Evolutionary conservation across 2,797 vertebrate genomes (phyloP).

Genomic region (Phrynocephalus guinanensis): DNA sequence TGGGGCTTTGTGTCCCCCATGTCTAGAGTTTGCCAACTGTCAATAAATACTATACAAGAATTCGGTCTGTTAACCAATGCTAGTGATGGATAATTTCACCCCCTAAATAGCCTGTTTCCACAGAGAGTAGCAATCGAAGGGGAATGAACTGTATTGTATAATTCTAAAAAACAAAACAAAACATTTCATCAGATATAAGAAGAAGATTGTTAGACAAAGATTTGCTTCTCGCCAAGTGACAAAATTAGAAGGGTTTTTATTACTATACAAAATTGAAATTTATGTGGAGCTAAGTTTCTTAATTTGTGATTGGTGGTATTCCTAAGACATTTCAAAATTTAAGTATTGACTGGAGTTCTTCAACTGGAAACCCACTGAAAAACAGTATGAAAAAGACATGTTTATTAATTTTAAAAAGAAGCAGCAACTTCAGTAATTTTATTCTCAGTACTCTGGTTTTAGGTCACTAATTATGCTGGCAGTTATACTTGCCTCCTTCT

Average conservation of each 20-base stretch:
- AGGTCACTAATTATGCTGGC: slow-evolving; percentile 32
- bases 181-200: too few species aligned
- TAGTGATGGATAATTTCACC: not conserved
- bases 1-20: too few species aligned
- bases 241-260: not conserved
- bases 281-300: not conserved
- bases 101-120: too few species aligned
- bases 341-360: not conserved
- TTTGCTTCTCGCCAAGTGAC: not conserved
- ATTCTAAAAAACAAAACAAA: not conserved
- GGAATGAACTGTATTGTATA: not conserved
- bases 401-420: not conserved
- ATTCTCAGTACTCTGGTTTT: slow-evolving; percentile 5
- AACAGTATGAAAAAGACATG: not conserved
- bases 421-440: slow-evolving; percentile 7
- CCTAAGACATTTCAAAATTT: slow-evolving; percentile 29
- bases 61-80: not conserved
- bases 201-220: not conserved
- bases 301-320: slow-evolving; percentile 14
- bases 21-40: too few species aligned
- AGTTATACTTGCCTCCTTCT: slow-evolving; percentile 40
- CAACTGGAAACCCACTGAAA: slow-evolving; percentile 7
- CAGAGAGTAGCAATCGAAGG: not conserved
- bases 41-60: not conserved
- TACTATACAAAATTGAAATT: not conserved